Evolutionary conservation across 2,113 vertebrate genomes (phyloP), one percentile per base, ranked within the genome.

Genomic region (crab-eating macaque (Macaca fascicularis)): DNA sequence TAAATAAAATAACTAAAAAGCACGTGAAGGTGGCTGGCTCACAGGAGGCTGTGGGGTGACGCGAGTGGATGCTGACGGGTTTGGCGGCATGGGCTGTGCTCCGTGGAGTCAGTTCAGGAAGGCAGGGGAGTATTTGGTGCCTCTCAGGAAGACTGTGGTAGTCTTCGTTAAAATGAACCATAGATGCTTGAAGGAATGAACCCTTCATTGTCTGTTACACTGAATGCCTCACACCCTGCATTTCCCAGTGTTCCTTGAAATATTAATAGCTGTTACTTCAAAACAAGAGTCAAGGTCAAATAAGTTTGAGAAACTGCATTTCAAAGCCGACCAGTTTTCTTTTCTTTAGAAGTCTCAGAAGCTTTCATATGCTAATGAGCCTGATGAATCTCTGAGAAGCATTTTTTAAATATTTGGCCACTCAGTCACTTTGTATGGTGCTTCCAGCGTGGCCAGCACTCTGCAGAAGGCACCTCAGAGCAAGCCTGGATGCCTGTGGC

Each of bases 61-160:
- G 17, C 80, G 0, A 25, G 30, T 1, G 5, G 52, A 11, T 19
- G 1, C 10, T 5, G 50, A 25, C 50, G 22, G 43, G 4, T 14
- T 8, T 67, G 59, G 30, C 0, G 0, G 72, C 55, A 38, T 52
- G 25, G 13, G 35, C 12, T 57, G 7, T 57, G 64, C 61, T 23
- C 86, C 1, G 35, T 43, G 48, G 40, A 30, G 40, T 43, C 22
- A 2, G 9, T 20, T 61, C 89, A n/a, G 38, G 59, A 79, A 61
- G 85, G 85, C 40, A 2, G 8, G 35, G 48, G 57, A 72, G 67
- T 4, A 6, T 0, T 25, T 17, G 43, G 6, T 23, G 32, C 50
- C 50, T 86, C 59, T 43, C 10, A 2, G 90, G 27, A 64, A 40
- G 79, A 2, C 55, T 10, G 6, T 0, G 1, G 1, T 32, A 30